Conservation (phyloP, 2,797 vertebrate species). For the Selene dorsalis region DNA sequence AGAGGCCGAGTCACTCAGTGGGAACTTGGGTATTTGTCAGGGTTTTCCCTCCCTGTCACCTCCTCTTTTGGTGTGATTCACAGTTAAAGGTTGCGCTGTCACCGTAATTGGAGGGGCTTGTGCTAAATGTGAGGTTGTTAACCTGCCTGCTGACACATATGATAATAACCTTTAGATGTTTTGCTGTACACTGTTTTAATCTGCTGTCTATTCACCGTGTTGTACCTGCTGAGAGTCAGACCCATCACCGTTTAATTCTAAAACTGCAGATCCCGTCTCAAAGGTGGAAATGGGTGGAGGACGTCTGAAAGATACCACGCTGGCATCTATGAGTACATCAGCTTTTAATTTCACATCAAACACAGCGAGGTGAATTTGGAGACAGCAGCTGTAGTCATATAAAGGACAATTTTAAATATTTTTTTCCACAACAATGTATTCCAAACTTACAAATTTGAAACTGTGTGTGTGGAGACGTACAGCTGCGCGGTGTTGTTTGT, state of each 20-base stretch:
- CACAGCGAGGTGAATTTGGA: not conserved
- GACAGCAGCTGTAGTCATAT: not conserved
- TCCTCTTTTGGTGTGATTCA: slow-evolving; percentile 66
- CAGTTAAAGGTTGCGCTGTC: slow-evolving; percentile 51
- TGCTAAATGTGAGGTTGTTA: slow-evolving; percentile 9
- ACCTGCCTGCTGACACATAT: slow-evolving; percentile 16
- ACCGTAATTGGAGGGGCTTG: slow-evolving; percentile 12
- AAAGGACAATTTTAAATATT: not conserved
- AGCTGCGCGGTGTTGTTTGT: not conserved
- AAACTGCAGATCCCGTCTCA: slow-evolving; percentile 15
- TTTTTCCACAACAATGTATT: not conserved
- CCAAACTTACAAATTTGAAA: not conserved
- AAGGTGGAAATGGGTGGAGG: not conserved
- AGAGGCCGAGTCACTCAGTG: slow-evolving; percentile 51
- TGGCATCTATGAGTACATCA: not conserved
- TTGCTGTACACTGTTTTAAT: slow-evolving; percentile 22
- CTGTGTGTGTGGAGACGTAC: not conserved
- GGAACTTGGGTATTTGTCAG: slow-evolving; percentile 64
- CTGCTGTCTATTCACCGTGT: not conserved
- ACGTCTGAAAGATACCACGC: slow-evolving; percentile 14
- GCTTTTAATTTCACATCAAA: slow-evolving; percentile 1
- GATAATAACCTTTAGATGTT: slow-evolving; percentile 8
- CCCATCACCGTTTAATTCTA: slow-evolving; percentile 4
- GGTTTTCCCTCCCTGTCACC: slow-evolving; percentile 72
- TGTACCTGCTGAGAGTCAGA: slow-evolving; percentile 1